Base-by-base conservation (phyloP, 2,888 invertebrate genomes). In the Agrochola litura region DNA sequence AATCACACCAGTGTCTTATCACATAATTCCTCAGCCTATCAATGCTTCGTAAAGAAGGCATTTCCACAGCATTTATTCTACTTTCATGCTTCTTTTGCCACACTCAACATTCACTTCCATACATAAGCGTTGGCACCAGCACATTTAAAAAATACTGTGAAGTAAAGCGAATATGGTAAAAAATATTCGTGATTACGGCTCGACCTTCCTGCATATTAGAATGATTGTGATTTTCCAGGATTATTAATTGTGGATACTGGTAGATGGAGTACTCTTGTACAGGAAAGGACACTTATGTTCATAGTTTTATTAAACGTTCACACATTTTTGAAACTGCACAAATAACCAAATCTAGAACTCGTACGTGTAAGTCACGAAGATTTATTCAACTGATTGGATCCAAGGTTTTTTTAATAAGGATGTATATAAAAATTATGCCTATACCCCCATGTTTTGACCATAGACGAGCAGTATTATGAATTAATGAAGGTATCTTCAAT, bases 401-500 rank as follows among this genome's bases (percentile, higher is more conserved):
- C 41, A 67, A 56, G 61, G 56, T 63, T 63, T 70, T 65, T 41
- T 80, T 30, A 41, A 49, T 14, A n/a, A 2, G 25, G n/a, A 81
- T 16, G 19, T 30, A 16, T 64, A 56, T 6, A 37, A 52, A 25
- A 10, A 16, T 3, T 25, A 41, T 10, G 43, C 41, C 8, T 10
- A n/a, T 49, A 49, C 0, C 46, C 49, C 6, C 49, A 54, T 81
- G 73, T 83, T 83, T 83, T 81, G 73, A 72, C 12, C 46, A 61
- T 49, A 60, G 46, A 54, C 16, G 68, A 41, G 46, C 37, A 30
- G 14, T 83, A 83, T 70, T 77, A 49, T 78, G 16, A 78, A 68
- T 79, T 68, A 41, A 64, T 54, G 54, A 58, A 64, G 77, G 52
- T 37, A 49, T 43, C 1, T 79, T 65, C 30, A 81, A 83, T 83